Evolutionary conservation across 2,113 vertebrate species (phyloP).

Genomic region (Morone chrysops): DNA sequence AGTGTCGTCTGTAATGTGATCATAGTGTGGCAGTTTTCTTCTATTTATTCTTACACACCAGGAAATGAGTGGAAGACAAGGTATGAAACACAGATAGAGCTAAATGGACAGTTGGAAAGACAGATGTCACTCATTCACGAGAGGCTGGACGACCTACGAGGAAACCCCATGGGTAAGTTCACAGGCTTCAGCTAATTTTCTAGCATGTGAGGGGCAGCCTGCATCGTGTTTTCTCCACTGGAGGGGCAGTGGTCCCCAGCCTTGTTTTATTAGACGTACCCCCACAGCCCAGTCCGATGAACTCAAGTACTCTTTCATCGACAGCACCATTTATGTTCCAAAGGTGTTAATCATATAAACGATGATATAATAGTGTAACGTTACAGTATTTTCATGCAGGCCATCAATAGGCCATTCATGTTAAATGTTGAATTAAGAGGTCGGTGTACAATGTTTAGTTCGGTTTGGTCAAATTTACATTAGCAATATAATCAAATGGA

Average conservation of each 20-base stretch:
- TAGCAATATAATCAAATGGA: too few relatives aligned
- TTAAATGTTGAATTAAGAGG: too few relatives aligned
- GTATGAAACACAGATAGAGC: slow-evolving; percentile 89
- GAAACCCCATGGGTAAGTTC: slow-evolving; percentile 87
- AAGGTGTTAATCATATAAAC: too few relatives aligned
- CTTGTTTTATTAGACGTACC: too few relatives aligned
- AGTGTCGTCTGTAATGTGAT: background rate
- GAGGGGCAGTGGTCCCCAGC: background rate
- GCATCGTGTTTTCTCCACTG: background rate
- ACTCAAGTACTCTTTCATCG: too few relatives aligned
- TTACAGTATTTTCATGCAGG: too few relatives aligned
- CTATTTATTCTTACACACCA: slow-evolving; percentile 26
- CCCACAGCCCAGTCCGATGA: too few relatives aligned
- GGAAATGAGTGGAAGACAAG: slow-evolving; percentile 91
- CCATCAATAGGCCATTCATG: too few relatives aligned
- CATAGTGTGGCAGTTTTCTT: background rate
- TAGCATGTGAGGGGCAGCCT: background rate
- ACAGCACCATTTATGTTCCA: too few relatives aligned
- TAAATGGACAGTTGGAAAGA: slow-evolving; percentile 89
- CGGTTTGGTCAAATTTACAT: too few relatives aligned
- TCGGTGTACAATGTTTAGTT: too few relatives aligned
- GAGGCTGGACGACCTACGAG: slow-evolving; percentile 83
- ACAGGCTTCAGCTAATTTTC: background rate
- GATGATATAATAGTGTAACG: too few relatives aligned
- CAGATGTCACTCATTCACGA: slow-evolving; percentile 85